Percentiles rank a stretch among this genome's conserved stretches.
Evolutionary conservation across 2,797 vertebrate species (phyloP).

Genomic region (Merluccius polli): DNA sequence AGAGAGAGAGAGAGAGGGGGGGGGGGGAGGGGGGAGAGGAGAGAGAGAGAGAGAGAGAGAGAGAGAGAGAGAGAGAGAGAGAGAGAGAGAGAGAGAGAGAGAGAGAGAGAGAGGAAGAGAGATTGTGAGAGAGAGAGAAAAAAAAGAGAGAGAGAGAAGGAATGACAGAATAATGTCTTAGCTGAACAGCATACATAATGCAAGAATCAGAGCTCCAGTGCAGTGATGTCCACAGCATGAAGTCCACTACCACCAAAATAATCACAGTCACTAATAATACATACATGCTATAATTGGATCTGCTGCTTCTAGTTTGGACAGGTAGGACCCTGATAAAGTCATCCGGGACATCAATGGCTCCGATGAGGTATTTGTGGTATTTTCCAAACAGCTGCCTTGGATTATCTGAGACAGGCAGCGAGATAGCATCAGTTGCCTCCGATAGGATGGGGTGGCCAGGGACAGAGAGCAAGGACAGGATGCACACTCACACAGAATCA

Average conservation of each 20-base stretch:
- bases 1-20: not conserved
- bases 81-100: not conserved
- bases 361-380: slow-evolving; percentile 73
- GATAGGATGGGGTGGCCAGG: slow-evolving; percentile 56
- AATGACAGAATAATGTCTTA: too few species aligned
- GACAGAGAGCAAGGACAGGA: slow-evolving; percentile 64
- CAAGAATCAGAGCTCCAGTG: too few species aligned
- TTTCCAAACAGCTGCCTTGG: slow-evolving; percentile 75
- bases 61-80: too few species aligned
- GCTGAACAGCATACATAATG: too few species aligned
- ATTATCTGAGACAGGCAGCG: slow-evolving; percentile 72
- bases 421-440: slow-evolving; percentile 75
- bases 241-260: too few species aligned
- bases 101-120: not conserved
- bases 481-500: slow-evolving; percentile 49
- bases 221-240: too few species aligned
- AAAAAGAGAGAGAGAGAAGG: too few species aligned
- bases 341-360: slow-evolving; percentile 61
- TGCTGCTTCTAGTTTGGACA: too few species aligned
- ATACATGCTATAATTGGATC: too few species aligned
- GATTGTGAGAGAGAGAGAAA: too few species aligned
- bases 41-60: too few species aligned
- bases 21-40: not conserved
- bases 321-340: slow-evolving; percentile 41
- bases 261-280: too few species aligned